Conservation (phyloP, 2,797 vertebrate genomes). For the Emys orbicularis region DNA sequence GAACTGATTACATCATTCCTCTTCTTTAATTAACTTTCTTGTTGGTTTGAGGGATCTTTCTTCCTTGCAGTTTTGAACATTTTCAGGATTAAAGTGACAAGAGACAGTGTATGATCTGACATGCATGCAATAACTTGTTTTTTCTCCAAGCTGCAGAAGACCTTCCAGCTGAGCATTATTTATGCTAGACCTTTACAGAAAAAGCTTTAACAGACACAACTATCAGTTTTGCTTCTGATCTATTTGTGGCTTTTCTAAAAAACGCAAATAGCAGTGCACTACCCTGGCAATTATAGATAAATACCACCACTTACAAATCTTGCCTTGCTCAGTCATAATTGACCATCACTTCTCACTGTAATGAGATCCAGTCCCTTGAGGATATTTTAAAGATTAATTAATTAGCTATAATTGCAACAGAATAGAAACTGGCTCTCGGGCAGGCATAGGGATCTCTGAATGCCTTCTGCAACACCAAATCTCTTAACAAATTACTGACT, state of each 20-base stretch:
- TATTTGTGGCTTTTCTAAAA: neutral
- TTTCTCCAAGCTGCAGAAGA: neutral
- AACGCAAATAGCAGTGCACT: neutral
- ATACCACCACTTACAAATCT: neutral
- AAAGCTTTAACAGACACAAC: neutral
- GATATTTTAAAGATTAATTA: conserved; percentile 52
- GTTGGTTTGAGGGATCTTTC: neutral
- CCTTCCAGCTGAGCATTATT: neutral
- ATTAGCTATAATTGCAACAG: conserved; percentile 59
- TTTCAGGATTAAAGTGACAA: neutral
- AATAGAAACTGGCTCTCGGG: conserved; percentile 21
- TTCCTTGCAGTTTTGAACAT: neutral
- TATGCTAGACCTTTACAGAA: neutral
- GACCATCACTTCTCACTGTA: conserved; percentile 38
- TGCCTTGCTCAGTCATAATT: neutral
- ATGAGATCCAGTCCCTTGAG: conserved; percentile 43
- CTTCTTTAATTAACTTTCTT: neutral
- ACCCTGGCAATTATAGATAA: neutral
- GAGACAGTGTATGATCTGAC: neutral
- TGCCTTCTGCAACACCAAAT: neutral
- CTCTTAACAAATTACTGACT: neutral
- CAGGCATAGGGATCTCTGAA: neutral
- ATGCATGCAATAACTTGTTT: neutral
- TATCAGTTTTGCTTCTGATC: neutral
- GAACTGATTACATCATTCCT: neutral